Percentiles rank a stretch among this genome's conserved stretches.
These are phyloP conservation scores for Coccyzus lansbergi DNA, from an alignment of 2,797 vertebrate genomes.

Conservation along the genomic window DNA sequence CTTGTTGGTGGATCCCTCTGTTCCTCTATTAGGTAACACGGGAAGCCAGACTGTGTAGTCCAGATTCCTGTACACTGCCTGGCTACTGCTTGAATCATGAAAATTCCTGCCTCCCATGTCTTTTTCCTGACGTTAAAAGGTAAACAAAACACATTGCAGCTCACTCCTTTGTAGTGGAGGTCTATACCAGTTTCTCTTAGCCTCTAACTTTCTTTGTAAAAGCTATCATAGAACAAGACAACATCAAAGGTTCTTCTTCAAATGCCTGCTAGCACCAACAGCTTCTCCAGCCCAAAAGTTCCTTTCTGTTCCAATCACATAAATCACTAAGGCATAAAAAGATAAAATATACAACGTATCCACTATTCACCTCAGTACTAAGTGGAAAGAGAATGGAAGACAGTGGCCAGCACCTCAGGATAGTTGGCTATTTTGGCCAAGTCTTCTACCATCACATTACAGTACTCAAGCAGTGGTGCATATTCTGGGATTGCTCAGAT, in stretches of 20 bases:
- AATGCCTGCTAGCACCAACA: not conserved
- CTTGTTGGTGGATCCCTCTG: too few relatives aligned
- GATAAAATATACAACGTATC: not conserved
- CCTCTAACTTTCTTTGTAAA: not conserved
- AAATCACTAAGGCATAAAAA: not conserved
- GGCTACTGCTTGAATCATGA: too few relatives aligned
- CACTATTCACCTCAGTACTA: not conserved
- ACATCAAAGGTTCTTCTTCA: not conserved
- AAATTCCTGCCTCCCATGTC: too few relatives aligned
- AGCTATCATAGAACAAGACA: not conserved
- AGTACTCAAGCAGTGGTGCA: conserved; percentile 84
- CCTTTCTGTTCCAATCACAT: not conserved
- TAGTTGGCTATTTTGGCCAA: conserved; percentile 87
- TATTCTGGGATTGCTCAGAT: conserved; percentile 82
- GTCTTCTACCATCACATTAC: conserved; percentile 86
- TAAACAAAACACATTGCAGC: too few relatives aligned
- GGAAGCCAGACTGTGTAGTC: too few relatives aligned
- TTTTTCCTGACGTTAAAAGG: too few relatives aligned
- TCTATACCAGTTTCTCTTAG: too few relatives aligned
- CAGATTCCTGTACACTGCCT: too few relatives aligned
- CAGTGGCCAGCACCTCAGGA: conserved; percentile 65
- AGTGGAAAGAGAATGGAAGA: not conserved
- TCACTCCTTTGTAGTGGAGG: too few relatives aligned
- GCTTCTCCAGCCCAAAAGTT: not conserved
- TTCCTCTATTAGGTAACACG: too few relatives aligned